Base-by-base conservation (phyloP, 2,888 invertebrate species). In the Clivina fossor region DNA sequence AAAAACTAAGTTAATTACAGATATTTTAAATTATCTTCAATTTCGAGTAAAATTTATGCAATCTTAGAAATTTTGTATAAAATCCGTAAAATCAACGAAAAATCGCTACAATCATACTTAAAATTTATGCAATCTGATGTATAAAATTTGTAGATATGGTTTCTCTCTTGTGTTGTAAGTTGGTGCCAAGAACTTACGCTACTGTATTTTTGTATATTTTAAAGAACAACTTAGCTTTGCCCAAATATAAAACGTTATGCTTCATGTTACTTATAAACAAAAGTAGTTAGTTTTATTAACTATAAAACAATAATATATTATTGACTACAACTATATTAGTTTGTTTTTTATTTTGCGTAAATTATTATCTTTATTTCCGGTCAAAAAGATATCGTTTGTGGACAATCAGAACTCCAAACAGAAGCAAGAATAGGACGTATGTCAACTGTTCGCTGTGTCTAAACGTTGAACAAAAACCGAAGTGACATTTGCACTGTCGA, bases 401-500 rank as follows among this genome's bases (percentile, higher is more conserved):
- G 33, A 35, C 41, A 51, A 40, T 51, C 51, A 30, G 30, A 19
- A 33, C 32, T 3, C 20, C n/a, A 24, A 24, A 7, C 16, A 24
- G 43, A 19, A 33, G 33, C 44, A 19, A 24, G 9, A 24, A 24
- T 24, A 24, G 26, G 4, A 22, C 19, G 9, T 22, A 40, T 19
- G 40, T 40, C 40, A 40, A 40, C 16, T 40, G 40, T 40, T 22
- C 40, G 51, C 20, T 51, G 28, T 44, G 32, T 32, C n/a, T n/a
- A n/a, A n/a, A n/a, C n/a, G n/a, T n/a, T n/a, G n/a, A 51, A 51
- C 51, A 51, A 40, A 51, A 53, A 53, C 33, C 15, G 26, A 33
- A 53, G 44, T 53, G 53, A 44, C 53, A 53, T 53, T 53, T 43
- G 53, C 53, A 43, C 53, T 53, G 53, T 53, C 53, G 44, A 43